A percentile compares a stretch with the other conserved stretches of the same genome.
phyloP scores from a whole-genome alignment of 2,113 vertebrate genomes.

The Macquaria ambigua region DNA sequence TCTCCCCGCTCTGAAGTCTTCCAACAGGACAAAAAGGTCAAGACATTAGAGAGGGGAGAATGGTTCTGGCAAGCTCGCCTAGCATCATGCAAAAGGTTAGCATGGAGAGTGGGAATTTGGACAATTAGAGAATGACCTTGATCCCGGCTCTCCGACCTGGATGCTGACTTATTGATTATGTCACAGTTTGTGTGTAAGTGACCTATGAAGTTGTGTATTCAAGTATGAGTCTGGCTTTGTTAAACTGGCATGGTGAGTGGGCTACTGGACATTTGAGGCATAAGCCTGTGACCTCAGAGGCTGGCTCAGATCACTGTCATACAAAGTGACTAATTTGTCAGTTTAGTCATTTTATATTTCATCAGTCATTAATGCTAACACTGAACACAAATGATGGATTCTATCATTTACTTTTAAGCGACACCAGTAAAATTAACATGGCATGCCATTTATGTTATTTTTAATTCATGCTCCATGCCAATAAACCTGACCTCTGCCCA shows the following conservation, averaged over 20 bases:
- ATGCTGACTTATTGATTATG: slow-evolving; percentile 22
- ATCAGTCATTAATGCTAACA: neutral
- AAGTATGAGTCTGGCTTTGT: slow-evolving; percentile 42
- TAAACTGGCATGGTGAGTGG: neutral
- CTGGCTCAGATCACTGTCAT: neutral
- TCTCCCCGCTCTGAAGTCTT: slow-evolving; percentile 33
- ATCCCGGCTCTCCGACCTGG: neutral
- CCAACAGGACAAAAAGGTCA: slow-evolving; percentile 65
- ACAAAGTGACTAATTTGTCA: neutral
- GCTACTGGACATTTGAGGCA: neutral
- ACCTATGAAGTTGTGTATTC: slow-evolving; percentile 17
- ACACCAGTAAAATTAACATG: neutral
- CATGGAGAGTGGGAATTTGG: slow-evolving; percentile 24
- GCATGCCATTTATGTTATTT: slow-evolving; percentile 1
- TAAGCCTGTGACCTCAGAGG: slow-evolving; percentile 21
- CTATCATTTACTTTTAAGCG: neutral
- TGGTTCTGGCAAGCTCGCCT: slow-evolving; percentile 20
- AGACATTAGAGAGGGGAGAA: slow-evolving; percentile 62
- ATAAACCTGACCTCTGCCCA: slow-evolving; percentile 43
- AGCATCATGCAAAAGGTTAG: slow-evolving; percentile 57
- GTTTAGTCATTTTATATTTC: neutral
- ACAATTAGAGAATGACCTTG: neutral
- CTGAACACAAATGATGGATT: neutral
- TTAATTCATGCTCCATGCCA: slow-evolving; percentile 21
- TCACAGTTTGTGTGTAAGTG: slow-evolving; percentile 23